Evolutionary conservation across 2,113 vertebrate species (phyloP).

Genomic region (Corythornis cristatus): DNA sequence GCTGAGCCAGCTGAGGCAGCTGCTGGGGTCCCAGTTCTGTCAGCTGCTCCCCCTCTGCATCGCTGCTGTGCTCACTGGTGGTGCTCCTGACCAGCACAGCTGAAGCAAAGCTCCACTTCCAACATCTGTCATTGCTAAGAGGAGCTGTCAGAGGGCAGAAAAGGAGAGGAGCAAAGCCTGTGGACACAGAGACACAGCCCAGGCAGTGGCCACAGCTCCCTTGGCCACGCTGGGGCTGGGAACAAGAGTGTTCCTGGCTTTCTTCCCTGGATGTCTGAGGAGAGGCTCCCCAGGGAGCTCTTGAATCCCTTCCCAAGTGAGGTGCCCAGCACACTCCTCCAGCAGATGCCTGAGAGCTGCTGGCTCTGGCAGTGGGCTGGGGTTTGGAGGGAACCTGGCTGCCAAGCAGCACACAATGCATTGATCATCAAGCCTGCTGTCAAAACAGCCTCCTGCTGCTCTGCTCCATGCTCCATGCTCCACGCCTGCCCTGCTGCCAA

Average conservation of each 20-base stretch:
- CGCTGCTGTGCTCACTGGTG: accelerated
- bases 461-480: background rate
- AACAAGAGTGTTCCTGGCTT: background rate
- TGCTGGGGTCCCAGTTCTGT: background rate
- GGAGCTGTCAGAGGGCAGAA: background rate
- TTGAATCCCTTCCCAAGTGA: background rate
- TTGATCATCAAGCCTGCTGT: background rate
- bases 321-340: background rate
- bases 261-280: background rate
- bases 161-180: background rate
- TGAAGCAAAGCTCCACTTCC: background rate
- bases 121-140: background rate
- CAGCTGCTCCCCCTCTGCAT: background rate
- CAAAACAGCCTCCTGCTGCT: background rate
- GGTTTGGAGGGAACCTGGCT: background rate
- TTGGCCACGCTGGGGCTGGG: background rate
- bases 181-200: accelerated
- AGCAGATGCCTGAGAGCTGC: background rate
- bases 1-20: background rate
- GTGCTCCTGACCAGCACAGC: background rate
- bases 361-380: accelerated
- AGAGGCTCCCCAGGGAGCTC: background rate
- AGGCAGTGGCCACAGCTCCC: accelerated
- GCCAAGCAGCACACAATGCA: background rate
- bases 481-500: background rate